Evolutionary conservation across 2,888 invertebrate genomes (phyloP).

Genomic region (Lasioglossum oenotherae): DNA sequence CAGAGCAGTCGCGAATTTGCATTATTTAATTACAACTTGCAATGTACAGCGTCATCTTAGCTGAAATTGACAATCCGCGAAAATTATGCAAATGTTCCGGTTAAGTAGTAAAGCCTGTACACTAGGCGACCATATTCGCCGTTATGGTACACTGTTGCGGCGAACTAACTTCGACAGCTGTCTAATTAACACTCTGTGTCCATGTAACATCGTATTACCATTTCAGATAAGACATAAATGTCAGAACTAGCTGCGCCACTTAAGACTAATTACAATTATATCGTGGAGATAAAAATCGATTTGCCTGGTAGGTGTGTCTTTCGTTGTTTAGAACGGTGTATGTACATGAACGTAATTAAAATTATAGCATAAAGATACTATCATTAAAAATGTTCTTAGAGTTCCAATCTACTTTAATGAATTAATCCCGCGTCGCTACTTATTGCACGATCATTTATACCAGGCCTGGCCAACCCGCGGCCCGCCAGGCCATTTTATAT

Average conservation of each 20-base stretch:
- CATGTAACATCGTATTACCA: background rate
- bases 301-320: constrained; percentile 39
- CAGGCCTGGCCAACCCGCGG: too few species aligned
- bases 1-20: background rate
- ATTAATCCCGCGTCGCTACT: background rate
- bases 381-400: background rate
- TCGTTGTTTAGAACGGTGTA: background rate
- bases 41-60: background rate
- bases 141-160: background rate
- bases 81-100: constrained; percentile 7
- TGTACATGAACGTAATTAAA: background rate
- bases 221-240: background rate
- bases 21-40: background rate
- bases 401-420: background rate
- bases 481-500: too few species aligned
- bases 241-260: background rate
- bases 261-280: constrained; percentile 58
- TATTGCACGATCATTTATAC: too few species aligned
- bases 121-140: background rate
- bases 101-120: constrained; percentile 1
- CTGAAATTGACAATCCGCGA: background rate
- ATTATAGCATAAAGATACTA: background rate
- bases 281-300: constrained; percentile 52
- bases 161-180: background rate
- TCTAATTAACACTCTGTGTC: constrained; percentile 21